Evolutionary conservation across 2,888 invertebrate species (phyloP), one percentile per base, ranked within the genome.

Genomic region (Noctua pronuba): DNA sequence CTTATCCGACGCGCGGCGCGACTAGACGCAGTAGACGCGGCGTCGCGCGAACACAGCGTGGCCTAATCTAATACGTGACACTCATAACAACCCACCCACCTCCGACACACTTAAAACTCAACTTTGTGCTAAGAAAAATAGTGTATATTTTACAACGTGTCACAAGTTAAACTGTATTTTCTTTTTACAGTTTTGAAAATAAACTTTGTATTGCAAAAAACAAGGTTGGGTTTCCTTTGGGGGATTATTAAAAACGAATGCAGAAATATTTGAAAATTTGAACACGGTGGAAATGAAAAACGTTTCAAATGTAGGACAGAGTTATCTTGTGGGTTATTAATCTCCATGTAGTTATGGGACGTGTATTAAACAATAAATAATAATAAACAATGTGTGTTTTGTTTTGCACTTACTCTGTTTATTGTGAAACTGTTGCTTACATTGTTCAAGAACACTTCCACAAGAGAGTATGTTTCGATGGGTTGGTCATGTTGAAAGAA

Each of bases 21-120:
- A 55, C 86, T 79, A 83, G 77, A 62, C 77, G 84, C 86, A 31
- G 83, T 77, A 86, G 78, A 66, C 76, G 84, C 83, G 79, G 46
- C 86, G 75, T 72, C 81, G 77, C 87, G 87, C 81, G 77, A 77
- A 72, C 62, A 80, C 88, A 79, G 82, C 89, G 88, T 88, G 86
- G 85, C 89, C 80, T 89, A 86, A 88, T 88, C 86, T 88, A 88
- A 89, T 88, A 88, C 88, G 88, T 88, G 88, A 86, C 77, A 60
- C 64, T 82, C 88, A 89, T 89, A 79, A 82, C 85, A 85, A 86
- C 80, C 77, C 80, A 66, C 60, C 67, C 66, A 58, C 5, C 65
- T 58, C 11, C 58, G 46, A 62, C 16, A 31, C 67, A 73, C 55
- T 73, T n/a, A 13, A 89, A 79, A 82, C 35, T 80, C 72, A 80